Base-by-base conservation (phyloP, 2,888 invertebrate species). In the Cataglyphis livida region DNA sequence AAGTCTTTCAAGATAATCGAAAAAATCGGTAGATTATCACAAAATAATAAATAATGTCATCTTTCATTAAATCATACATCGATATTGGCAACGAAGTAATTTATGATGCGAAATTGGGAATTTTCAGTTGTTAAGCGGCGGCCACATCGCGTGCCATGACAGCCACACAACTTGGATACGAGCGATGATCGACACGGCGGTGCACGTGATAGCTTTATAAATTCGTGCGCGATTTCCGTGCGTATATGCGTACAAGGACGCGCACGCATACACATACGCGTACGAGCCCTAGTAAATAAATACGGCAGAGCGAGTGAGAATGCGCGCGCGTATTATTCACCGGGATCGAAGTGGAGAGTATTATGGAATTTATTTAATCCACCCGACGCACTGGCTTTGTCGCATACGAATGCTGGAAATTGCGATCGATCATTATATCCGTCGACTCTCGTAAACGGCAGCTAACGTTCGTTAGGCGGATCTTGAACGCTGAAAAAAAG, bases 321-420 rank as follows among this genome's bases (percentile, higher is more conserved):
- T 70, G 54, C 61, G 83, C 62, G 87, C 89, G 84, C 86, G 86
- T 89, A 89, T 90, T 87, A 89, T 90, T 85, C 87, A 89, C 86
- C 89, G 88, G 87, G 89, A 89, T 90, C 90, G 91, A 88, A 90
- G 89, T 89, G 90, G 89, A 90, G 91, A 92, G 92, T 91, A 91
- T 92, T 91, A 91, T 92, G 92, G 92, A 92, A 92, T 92, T 92
- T 92, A 91, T 92, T 92, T 92, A 92, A 92, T 92, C 92, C 92
- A 92, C 91, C 91, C 90, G 87, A 87, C 88, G 89, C 91, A 91
- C 89, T 91, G 92, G 91, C 92, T 91, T 92, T 92, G 91, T 91
- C 91, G 89, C 91, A 89, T 90, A 90, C 90, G 91, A 91, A 91
- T 91, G 90, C 89, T 87, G 88, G 90, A 91, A 91, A 92, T 91